Evolutionary conservation across 2,113 vertebrate genomes (phyloP).

Genomic region (Furnarius figulus): DNA sequence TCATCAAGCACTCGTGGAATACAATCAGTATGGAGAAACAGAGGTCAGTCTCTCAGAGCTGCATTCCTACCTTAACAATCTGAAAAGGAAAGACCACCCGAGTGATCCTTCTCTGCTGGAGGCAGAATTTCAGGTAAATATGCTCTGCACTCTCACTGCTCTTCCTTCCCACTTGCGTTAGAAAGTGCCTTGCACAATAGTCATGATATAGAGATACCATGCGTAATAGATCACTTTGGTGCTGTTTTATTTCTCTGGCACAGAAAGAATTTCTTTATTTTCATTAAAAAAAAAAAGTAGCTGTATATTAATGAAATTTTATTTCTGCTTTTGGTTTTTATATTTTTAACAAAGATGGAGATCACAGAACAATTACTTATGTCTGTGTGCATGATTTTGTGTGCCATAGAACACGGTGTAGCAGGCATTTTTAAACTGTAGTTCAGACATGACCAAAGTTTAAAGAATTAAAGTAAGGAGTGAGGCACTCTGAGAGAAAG

Average conservation of each 20-base stretch:
- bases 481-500: background rate
- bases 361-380: background rate
- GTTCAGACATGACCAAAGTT: background rate
- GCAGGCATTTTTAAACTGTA: background rate
- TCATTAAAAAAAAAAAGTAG: background rate
- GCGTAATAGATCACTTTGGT: background rate
- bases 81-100: constrained; percentile 76
- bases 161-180: background rate
- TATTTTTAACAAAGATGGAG: background rate
- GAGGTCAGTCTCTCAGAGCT: constrained; percentile 86
- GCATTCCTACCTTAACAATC: constrained; percentile 75
- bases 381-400: background rate
- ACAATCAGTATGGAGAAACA: constrained; percentile 94
- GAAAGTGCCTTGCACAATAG: background rate
- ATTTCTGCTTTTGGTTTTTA: background rate
- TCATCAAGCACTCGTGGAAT: constrained; percentile 92
- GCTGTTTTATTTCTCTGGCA: background rate
- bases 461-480: background rate
- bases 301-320: background rate
- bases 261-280: background rate
- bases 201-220: background rate
- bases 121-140: constrained; percentile 89
- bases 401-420: background rate
- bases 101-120: constrained; percentile 83
- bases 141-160: background rate